These are phyloP conservation scores for Apistogramma diplotaenia DNA, from an alignment of 2,113 vertebrate genomes.

Conservation along the genomic window DNA sequence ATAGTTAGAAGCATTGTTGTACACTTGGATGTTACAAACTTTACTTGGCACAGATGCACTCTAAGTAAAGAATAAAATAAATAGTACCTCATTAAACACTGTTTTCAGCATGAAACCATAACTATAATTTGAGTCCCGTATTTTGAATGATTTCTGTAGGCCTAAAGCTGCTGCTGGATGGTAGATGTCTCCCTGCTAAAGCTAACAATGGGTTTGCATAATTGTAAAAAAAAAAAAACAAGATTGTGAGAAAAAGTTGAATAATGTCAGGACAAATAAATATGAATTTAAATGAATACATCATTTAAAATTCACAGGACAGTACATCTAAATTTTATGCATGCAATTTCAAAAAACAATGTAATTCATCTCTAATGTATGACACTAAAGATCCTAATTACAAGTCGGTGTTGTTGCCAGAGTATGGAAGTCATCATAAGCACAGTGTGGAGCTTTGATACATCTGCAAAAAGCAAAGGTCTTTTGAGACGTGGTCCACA, in stretches of 20 bases:
- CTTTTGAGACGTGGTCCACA: neutral
- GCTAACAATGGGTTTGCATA: neutral
- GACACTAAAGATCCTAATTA: neutral
- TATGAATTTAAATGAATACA: no score
- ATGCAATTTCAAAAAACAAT: neutral
- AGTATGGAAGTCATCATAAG: neutral
- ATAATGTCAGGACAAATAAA: neutral
- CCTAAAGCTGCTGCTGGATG: neutral
- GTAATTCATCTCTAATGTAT: neutral
- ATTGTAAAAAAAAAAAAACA: neutral
- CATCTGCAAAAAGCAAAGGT: neutral
- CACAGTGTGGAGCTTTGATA: neutral
- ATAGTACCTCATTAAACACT: neutral
- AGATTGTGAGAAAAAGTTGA: neutral
- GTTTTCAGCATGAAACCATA: neutral
- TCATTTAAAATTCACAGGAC: neutral
- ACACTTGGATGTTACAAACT: neutral
- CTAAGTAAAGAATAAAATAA: neutral
- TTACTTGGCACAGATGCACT: neutral
- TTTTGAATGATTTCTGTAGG: neutral
- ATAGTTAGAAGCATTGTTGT: no score
- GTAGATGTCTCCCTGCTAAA: neutral
- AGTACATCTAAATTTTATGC: neutral
- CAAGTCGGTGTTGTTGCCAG: neutral
- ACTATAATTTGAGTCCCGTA: neutral